Percentiles rank a stretch among this genome's conserved stretches.
Evolutionary conservation across 2,113 vertebrate genomes (phyloP).

Genomic region (Diadophis punctatus): DNA sequence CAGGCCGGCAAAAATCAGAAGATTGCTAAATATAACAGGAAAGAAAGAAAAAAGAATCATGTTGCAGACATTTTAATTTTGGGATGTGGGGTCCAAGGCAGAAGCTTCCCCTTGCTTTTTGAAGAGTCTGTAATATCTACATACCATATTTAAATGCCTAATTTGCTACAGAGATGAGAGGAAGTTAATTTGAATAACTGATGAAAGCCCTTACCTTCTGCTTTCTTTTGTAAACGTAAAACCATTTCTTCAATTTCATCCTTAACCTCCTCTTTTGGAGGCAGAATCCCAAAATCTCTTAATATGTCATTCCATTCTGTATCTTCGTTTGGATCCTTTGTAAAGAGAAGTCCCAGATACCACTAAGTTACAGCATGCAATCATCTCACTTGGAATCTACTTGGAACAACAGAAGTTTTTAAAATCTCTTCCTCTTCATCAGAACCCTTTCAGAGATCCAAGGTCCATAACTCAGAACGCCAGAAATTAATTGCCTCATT

Average conservation of each 20-base stretch:
- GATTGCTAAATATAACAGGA: not conserved
- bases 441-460: not conserved
- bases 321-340: constrained; percentile 70
- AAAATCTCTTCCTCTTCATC: not conserved
- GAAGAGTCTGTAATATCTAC: not conserved
- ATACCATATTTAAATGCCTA: not conserved
- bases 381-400: not conserved
- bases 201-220: constrained; percentile 50
- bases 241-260: constrained; percentile 67
- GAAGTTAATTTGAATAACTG: not conserved
- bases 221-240: constrained; percentile 64
- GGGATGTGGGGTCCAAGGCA: not conserved
- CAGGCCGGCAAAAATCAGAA: not conserved
- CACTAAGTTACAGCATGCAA: not conserved
- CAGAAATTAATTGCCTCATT: not conserved
- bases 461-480: not conserved
- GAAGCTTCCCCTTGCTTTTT: not conserved
- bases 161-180: not conserved
- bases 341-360: constrained; percentile 5
- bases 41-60: not conserved
- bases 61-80: not conserved
- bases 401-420: not conserved
- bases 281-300: constrained; percentile 68
- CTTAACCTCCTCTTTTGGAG: constrained; percentile 66
- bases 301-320: constrained; percentile 69